These are phyloP conservation scores for Lithophane semibrunnea DNA, from an alignment of 2,888 invertebrate species.

Conservation along the genomic window DNA sequence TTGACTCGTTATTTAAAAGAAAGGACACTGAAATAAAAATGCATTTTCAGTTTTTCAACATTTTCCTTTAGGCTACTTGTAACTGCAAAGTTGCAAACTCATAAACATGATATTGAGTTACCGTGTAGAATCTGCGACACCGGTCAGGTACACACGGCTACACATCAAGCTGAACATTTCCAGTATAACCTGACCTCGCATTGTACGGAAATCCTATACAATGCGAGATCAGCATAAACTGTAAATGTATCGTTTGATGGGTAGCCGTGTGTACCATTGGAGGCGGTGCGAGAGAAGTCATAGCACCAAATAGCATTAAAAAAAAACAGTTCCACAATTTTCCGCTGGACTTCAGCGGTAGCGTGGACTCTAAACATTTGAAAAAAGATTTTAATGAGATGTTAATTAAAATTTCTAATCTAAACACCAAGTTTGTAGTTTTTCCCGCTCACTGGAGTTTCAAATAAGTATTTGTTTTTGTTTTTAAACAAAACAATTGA, in stretches of 20 bases:
- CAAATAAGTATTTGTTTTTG: background rate
- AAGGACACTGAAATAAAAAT: background rate
- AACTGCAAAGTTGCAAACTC: background rate
- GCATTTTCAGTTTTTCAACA: background rate
- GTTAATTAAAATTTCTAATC: slow-evolving; percentile 1
- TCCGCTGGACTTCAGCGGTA: too few relatives aligned
- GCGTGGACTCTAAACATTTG: slow-evolving; percentile 20
- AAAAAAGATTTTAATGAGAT: slow-evolving; percentile 9
- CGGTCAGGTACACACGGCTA: too few relatives aligned
- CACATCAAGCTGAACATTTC: too few relatives aligned
- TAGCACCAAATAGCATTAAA: too few relatives aligned
- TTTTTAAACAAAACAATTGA: background rate
- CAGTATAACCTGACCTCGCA: too few relatives aligned
- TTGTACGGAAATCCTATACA: too few relatives aligned
- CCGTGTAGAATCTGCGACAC: background rate
- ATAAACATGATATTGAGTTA: slow-evolving; percentile 3
- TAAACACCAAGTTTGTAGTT: too few relatives aligned
- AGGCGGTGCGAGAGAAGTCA: too few relatives aligned
- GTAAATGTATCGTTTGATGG: too few relatives aligned
- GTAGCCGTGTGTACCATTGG: too few relatives aligned
- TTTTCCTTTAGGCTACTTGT: background rate
- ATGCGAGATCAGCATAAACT: too few relatives aligned
- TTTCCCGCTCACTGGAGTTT: background rate
- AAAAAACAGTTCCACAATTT: too few relatives aligned
- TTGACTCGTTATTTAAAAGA: slow-evolving; percentile 7